phyloP scores from a whole-genome alignment of 2,888 invertebrate species.

The Tetramorium bicarinatum region DNA sequence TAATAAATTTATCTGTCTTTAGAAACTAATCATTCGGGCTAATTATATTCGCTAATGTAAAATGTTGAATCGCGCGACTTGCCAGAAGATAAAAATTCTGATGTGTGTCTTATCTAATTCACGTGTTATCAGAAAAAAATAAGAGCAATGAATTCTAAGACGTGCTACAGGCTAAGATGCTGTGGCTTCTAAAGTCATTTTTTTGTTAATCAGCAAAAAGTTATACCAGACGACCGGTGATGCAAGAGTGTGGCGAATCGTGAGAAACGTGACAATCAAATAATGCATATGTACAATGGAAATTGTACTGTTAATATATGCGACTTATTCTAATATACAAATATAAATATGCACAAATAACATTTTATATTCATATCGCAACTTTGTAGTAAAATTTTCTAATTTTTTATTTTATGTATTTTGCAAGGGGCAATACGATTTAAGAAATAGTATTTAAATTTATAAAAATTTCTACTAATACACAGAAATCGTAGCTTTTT shows the following conservation, averaged over 20 bases:
- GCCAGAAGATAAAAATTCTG: neutral
- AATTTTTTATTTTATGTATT: neutral
- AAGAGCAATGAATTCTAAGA: neutral
- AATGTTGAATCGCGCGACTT: neutral
- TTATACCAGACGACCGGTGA: neutral
- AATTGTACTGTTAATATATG: slow-evolving; percentile 27
- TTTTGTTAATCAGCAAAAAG: slow-evolving; percentile 26
- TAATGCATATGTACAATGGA: slow-evolving; percentile 29
- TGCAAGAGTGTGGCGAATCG: slow-evolving; percentile 42
- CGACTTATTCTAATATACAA: slow-evolving; percentile 21
- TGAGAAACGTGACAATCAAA: slow-evolving; percentile 41
- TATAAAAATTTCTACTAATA: neutral
- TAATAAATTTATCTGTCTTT: neutral
- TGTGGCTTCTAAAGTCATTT: neutral
- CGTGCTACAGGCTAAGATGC: neutral
- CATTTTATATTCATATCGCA: neutral
- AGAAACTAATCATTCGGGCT: neutral
- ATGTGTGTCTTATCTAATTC: slow-evolving; percentile 30
- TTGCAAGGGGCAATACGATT: neutral
- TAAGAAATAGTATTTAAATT: neutral
- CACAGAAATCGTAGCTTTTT: neutral
- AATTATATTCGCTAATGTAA: neutral
- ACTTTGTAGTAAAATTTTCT: neutral
- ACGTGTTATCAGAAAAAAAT: neutral
- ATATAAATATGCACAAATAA: neutral